Evolutionary conservation across 2,113 vertebrate genomes (phyloP), one percentile per base, ranked within the genome.

Genomic region (Baryphthengus martii): DNA sequence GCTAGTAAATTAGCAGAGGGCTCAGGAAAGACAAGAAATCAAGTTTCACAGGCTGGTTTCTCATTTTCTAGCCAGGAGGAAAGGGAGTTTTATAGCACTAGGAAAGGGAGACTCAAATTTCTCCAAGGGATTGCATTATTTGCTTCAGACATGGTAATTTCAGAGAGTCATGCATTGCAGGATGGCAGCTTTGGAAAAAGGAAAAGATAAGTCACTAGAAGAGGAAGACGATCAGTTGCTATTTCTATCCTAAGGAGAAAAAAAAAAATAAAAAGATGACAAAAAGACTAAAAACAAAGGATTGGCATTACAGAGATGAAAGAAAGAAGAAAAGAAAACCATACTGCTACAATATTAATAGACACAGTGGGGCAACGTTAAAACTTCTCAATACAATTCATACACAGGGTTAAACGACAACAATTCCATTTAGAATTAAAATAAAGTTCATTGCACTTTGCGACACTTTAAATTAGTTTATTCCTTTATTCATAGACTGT

Each of bases 351-450:
- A 61, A 14, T 83, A 85, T 73, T 88, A 83, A 79, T n/a, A 90
- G 33, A 31, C n/a, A 53, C 8, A 45, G 12, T 3, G 18, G 7
- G 31, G 25, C 21, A 86, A 58, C 7, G 31, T 11, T 39, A 73
- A 28, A 11, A 56, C 39, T 78, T 89, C 49, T 75, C 62, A 93
- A 91, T 56, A 58, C 17, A 85, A 89, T 89, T 77, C 35, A 63
- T 55, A 35, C 14, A 55, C 42, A 62, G 47, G 55, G 72, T 89
- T 89, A 96, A 95, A 94, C 58, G 68, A 93, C 83, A 90, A 88
- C 45, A 87, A 76, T 58, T 87, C 19, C 47, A 92, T 73, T 92
- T 90, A 82, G 70, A 94, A 95, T 87, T 81, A 80, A 93, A 95
- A 95, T 83, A 67, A 87, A 92, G 93, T 92, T 55, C 80, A 91